phyloP scores from a whole-genome alignment of 2,113 vertebrate species.

The Leptosomus discolor region DNA sequence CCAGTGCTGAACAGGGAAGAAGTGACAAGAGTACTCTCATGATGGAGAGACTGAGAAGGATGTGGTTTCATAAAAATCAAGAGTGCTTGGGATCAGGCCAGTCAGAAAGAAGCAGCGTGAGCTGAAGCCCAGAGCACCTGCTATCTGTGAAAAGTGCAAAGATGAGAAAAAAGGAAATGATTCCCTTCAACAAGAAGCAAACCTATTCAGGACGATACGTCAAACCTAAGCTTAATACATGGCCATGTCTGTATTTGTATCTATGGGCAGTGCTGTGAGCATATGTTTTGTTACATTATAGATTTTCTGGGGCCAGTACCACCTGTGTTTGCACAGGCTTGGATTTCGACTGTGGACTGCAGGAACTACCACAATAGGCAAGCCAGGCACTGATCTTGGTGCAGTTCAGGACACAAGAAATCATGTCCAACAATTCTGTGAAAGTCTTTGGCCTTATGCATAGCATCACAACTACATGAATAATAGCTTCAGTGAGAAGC shows the following conservation, averaged over 20 bases:
- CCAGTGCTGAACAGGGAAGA: background rate
- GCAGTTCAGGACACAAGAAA: background rate
- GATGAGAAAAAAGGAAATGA: background rate
- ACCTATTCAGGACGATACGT: background rate
- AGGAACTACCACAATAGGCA: background rate
- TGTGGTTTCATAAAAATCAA: slow-evolving; percentile 3
- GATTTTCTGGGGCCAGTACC: background rate
- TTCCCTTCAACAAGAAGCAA: background rate
- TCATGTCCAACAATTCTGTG: background rate
- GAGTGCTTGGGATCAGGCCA: slow-evolving; percentile 17
- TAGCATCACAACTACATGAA: background rate
- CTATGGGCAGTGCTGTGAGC: background rate
- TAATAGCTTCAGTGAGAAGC: background rate
- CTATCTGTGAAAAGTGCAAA: background rate
- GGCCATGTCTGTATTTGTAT: background rate
- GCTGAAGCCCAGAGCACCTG: background rate
- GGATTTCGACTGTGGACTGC: background rate
- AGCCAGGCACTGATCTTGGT: background rate
- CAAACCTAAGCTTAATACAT: background rate
- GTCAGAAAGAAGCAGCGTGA: background rate
- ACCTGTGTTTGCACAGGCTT: background rate
- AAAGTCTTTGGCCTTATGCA: background rate
- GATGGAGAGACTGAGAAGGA: slow-evolving; percentile 1
- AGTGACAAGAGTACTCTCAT: slow-evolving; percentile 2
- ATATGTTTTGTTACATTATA: accelerated